Conservation (phyloP, 2,888 invertebrate genomes). For the Pristionchus arcanus region DNA sequence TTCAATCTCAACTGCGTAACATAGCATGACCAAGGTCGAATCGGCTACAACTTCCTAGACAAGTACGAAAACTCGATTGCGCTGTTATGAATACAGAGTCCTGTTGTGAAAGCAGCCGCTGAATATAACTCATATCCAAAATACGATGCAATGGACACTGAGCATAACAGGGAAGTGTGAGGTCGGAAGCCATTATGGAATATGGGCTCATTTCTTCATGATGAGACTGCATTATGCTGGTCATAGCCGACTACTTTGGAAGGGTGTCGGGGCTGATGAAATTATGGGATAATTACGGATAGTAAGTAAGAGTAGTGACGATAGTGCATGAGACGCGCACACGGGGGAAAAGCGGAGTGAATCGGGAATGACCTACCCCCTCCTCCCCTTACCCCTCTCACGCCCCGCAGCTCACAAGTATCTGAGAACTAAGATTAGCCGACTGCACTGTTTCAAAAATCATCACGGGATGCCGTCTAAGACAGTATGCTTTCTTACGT, state of each 20-base stretch:
- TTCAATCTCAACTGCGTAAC: no score
- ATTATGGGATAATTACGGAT: not conserved
- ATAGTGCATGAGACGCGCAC: constrained; percentile 14
- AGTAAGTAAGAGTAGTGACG: not conserved
- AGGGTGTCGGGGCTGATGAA: not conserved
- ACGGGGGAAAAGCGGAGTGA: not conserved
- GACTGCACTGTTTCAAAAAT: constrained; percentile 1
- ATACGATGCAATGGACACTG: not conserved
- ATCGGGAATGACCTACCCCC: constrained; percentile 23
- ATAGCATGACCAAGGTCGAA: no score
- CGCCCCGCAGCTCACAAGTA: not conserved
- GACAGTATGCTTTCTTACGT: not conserved
- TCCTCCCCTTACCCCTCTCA: not conserved
- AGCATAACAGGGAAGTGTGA: constrained; percentile 16
- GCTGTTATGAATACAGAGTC: not conserved
- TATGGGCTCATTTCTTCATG: not conserved
- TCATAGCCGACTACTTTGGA: not conserved
- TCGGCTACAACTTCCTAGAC: no score
- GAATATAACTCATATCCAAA: not conserved
- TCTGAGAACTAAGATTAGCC: not conserved
- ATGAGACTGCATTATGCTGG: not conserved
- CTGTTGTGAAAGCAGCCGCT: not conserved
- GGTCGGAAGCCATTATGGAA: not conserved
- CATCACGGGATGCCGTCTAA: not conserved
- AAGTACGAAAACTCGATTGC: not conserved